These are phyloP conservation scores for Entosphenus tridentatus DNA, from an alignment of 2,113 vertebrate species.

Conservation along the genomic window DNA sequence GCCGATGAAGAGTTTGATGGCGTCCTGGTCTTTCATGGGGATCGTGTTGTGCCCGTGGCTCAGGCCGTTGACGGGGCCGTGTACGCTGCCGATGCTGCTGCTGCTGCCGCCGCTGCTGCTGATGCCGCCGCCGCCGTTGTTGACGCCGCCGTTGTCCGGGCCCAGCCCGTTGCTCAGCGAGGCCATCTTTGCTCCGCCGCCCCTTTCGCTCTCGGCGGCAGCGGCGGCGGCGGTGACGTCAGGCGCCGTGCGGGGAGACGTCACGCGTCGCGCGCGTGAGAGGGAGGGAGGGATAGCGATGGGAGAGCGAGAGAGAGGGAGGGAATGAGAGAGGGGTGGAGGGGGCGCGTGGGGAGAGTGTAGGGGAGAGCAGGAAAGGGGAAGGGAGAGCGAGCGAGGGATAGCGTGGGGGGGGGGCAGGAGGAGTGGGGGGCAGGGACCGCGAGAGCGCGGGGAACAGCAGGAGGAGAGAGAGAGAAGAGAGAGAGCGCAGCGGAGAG, in stretches of 20 bases:
- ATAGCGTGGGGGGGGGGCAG: background rate
- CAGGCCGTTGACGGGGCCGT: background rate
- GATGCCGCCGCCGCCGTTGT: background rate
- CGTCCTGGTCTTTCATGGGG: slow-evolving; percentile 92
- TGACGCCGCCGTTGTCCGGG: background rate
- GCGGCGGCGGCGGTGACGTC: slow-evolving; percentile 4
- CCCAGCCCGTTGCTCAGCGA: slow-evolving; percentile 6
- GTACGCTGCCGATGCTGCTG: background rate
- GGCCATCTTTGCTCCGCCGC: slow-evolving; percentile 5
- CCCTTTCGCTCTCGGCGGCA: no score
- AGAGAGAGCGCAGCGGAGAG: background rate
- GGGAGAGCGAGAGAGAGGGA: background rate
- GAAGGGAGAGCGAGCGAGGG: background rate
- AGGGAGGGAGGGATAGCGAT: background rate
- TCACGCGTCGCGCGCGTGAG: background rate
- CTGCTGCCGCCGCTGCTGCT: background rate
- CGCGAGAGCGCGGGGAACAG: background rate
- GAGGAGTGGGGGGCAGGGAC: background rate
- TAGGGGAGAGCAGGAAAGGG: background rate
- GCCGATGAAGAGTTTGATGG: slow-evolving; percentile 82
- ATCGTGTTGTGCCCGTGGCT: slow-evolving; percentile 42
- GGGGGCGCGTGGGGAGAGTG: background rate
- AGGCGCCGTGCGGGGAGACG: slow-evolving; percentile 1
- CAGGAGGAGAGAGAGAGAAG: background rate
- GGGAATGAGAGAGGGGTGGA: background rate